phyloP scores from a whole-genome alignment of 23 tunicate genomes.

The Trididemnum miniatum region DNA sequence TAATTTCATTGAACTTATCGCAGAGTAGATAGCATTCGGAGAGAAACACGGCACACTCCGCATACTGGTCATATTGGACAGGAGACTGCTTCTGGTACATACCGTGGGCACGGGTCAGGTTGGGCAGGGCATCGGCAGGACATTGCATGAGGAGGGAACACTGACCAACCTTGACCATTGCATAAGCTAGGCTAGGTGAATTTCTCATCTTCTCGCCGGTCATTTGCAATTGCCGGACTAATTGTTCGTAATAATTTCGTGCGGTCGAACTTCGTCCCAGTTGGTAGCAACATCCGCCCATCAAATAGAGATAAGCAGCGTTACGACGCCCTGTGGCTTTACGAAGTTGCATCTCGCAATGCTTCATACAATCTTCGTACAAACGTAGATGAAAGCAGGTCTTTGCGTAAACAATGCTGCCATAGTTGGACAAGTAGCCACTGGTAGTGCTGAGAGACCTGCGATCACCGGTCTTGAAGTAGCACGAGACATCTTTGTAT shows the following conservation, averaged over 20 bases:
- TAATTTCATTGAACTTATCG: background rate
- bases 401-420: background rate
- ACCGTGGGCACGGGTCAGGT: background rate
- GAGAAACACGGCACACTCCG: background rate
- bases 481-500: background rate
- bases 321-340: background rate
- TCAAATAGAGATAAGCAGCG: background rate
- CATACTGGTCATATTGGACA: background rate
- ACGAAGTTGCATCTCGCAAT: background rate
- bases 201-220: background rate
- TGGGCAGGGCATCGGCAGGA: background rate
- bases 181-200: background rate
- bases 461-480: background rate
- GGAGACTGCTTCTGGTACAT: background rate
- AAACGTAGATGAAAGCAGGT: slow-evolving; percentile 23
- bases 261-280: background rate
- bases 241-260: background rate
- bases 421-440: background rate
- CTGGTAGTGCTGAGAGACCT: background rate
- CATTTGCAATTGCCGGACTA: background rate
- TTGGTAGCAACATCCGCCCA: background rate
- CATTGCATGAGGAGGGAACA: background rate
- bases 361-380: background rate
- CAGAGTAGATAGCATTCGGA: background rate
- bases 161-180: background rate